Conservation (phyloP, 2,113 vertebrate genomes). For the Morone saxatilis region DNA sequence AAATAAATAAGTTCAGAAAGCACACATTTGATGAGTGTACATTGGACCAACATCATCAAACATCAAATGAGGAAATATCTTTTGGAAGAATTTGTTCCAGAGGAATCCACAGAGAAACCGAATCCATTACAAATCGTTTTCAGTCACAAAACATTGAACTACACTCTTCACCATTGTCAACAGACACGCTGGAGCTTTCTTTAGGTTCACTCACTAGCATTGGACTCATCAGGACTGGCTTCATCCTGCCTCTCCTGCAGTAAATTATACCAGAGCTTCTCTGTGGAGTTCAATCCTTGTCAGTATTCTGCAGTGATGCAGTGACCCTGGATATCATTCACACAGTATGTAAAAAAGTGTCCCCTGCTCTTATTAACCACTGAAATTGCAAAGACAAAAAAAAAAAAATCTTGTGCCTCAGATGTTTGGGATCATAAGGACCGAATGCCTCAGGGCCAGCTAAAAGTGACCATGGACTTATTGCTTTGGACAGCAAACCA, state of each 20-base stretch:
- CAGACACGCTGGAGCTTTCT: not conserved
- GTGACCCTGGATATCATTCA: not conserved
- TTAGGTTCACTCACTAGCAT: not conserved
- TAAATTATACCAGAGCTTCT: not conserved
- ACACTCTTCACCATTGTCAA: not conserved
- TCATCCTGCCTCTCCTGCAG: not conserved
- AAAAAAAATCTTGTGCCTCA: not conserved
- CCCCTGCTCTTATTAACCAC: not conserved
- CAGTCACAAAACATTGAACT: not conserved
- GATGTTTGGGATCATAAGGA: not conserved
- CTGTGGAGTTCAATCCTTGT: not conserved
- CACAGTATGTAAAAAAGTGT: not conserved
- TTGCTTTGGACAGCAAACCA: not conserved
- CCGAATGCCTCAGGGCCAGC: not conserved
- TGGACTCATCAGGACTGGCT: not conserved
- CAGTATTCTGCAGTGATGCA: constrained; percentile 1
- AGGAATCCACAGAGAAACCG: not conserved
- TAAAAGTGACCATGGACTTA: not conserved
- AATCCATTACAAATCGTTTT: not conserved
- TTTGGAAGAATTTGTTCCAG: not conserved
- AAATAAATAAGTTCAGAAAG: not conserved
- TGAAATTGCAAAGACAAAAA: not conserved
- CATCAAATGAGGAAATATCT: not conserved
- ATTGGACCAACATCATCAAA: not conserved
- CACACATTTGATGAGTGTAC: not conserved